Evolutionary conservation across 64 coral and sea anemone genomes (phyloP).

Genomic region (Dendronephthya gigantea): DNA sequence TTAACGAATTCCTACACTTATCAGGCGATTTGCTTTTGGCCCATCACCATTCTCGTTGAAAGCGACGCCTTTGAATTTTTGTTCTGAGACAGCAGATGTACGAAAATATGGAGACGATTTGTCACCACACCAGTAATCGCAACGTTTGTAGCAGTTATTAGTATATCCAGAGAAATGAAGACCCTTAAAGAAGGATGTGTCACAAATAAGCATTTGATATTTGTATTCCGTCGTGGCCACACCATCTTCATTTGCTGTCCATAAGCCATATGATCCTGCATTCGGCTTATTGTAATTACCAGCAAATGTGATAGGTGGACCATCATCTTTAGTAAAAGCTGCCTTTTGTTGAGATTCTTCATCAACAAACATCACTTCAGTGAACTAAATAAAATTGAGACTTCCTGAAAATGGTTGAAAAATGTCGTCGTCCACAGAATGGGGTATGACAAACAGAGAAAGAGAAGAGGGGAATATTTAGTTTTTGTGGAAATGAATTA

Average conservation of each 20-base stretch:
- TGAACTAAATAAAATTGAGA: not conserved
- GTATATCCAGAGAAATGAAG: constrained; percentile 24
- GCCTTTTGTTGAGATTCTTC: not conserved
- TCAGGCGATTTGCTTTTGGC: not conserved
- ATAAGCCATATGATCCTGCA: not conserved
- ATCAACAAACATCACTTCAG: constrained; percentile 20
- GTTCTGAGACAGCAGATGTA: not conserved
- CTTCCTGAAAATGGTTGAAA: no score
- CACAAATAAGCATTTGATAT: constrained; percentile 31
- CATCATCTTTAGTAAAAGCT: not conserved
- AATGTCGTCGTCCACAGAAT: no score
- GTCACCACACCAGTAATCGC: constrained; percentile 17
- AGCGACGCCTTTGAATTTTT: not conserved
- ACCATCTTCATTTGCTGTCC: not conserved
- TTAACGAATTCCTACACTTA: constrained; percentile 27
- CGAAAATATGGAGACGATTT: constrained; percentile 2
- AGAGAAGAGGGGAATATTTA: no score
- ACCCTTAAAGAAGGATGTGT: not conserved
- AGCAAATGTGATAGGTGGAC: not conserved
- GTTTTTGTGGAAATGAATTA: no score
- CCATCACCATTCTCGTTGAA: not conserved
- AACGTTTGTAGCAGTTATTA: constrained; percentile 3
- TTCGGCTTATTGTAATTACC: constrained; percentile 23
- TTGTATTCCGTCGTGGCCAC: constrained; percentile 16
- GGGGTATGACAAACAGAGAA: not conserved